Conservation (phyloP, 2,888 invertebrate genomes). For the Dryadula phaetusa region DNA sequence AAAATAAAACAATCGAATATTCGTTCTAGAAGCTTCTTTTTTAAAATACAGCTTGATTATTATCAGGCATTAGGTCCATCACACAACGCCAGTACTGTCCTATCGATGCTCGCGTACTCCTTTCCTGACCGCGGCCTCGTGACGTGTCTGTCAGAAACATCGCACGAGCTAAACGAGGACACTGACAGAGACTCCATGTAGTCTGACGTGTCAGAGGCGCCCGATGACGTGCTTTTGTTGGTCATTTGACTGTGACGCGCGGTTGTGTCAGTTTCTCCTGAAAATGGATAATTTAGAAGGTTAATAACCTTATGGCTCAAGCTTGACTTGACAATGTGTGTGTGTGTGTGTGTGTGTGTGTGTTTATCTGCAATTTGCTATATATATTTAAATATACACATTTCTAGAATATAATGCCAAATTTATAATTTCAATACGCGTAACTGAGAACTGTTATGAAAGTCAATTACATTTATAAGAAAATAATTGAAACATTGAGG, state of each 20-base stretch:
- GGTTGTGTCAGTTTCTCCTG: conserved; percentile 78
- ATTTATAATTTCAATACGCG: no score
- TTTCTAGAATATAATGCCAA: no score
- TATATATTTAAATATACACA: no score
- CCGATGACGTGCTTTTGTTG: conserved; percentile 86
- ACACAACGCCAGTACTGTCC: conserved; percentile 60
- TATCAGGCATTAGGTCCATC: conserved; percentile 28
- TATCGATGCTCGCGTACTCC: conserved; percentile 75
- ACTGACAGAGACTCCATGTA: conserved; percentile 89
- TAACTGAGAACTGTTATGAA: no score
- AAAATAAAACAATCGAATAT: neutral
- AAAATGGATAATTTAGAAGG: conserved; percentile 7
- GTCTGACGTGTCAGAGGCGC: conserved; percentile 90
- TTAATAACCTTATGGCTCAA: no score
- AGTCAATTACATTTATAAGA: neutral
- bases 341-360: no score
- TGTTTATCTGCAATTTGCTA: no score
- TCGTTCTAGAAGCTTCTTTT: neutral
- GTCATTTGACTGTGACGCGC: conserved; percentile 84
- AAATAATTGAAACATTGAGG: no score
- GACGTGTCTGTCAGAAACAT: conserved; percentile 80
- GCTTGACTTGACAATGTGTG: no score
- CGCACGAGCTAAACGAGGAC: conserved; percentile 88
- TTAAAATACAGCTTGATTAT: neutral
- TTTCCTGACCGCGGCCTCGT: conserved; percentile 75